Evolutionary conservation across 1,140 invertebrate genomes (phyloP).

Genomic region (Scaptomyza montana): DNA sequence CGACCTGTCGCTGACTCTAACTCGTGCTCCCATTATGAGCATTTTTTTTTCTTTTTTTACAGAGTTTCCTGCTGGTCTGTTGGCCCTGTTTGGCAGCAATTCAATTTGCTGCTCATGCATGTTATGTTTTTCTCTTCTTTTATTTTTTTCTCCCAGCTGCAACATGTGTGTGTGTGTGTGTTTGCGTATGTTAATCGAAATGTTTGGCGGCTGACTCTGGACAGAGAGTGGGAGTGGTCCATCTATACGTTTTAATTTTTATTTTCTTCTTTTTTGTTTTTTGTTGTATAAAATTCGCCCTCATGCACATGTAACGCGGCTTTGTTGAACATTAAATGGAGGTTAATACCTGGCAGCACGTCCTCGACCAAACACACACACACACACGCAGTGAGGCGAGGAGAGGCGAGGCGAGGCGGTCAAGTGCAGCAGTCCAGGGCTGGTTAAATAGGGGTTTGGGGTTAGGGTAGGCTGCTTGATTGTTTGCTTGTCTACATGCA

Average conservation of each 20-base stretch:
- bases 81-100: conserved; percentile 65
- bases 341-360: conserved; percentile 83
- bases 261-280: conserved; percentile 1
- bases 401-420: conserved; percentile 4
- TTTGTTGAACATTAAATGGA: conserved; percentile 83
- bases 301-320: conserved; percentile 67
- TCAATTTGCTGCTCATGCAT: conserved; percentile 62
- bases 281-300: conserved; percentile 29
- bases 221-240: conserved; percentile 36
- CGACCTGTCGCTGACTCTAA: not conserved
- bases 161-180: conserved; percentile 29
- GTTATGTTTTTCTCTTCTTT: conserved; percentile 20
- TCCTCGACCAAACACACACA: conserved; percentile 33
- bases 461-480: conserved; percentile 1
- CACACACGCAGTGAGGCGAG: conserved; percentile 4
- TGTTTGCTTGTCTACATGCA: conserved; percentile 39
- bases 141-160: conserved; percentile 14
- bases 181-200: conserved; percentile 81
- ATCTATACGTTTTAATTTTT: no score
- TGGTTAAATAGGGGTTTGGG: not conserved
- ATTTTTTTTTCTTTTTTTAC: conserved; percentile 26
- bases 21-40: conserved; percentile 7
- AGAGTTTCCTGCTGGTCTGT: conserved; percentile 45
- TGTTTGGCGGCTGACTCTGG: conserved; percentile 60
- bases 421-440: conserved; percentile 56